Conservation (phyloP, 2,888 invertebrate species). For the Coelopa pilipes region DNA sequence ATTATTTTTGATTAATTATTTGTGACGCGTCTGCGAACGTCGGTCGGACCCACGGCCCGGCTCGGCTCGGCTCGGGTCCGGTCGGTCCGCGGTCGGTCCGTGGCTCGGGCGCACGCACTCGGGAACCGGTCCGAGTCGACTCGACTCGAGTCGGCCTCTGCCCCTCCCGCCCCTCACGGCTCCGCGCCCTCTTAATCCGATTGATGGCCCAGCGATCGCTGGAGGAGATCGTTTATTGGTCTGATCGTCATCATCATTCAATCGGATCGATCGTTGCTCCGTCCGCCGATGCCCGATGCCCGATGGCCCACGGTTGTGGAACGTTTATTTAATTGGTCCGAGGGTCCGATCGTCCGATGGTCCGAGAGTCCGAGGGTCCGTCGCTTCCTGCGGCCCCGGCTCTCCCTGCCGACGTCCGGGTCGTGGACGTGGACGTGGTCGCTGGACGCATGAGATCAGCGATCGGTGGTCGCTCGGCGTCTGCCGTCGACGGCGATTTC, state of each 20-base stretch:
- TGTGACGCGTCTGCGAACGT: slow-evolving; percentile 57
- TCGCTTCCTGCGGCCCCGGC: no score
- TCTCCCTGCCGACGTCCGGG: no score
- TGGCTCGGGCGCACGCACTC: neutral
- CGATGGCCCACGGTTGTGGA: neutral
- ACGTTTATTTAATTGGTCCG: neutral
- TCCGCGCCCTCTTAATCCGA: neutral
- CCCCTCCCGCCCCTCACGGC: no score
- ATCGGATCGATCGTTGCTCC: neutral
- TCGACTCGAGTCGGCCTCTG: neutral
- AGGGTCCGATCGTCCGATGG: no score
- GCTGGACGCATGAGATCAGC: no score
- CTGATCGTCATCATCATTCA: neutral
- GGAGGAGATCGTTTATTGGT: neutral
- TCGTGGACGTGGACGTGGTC: no score
- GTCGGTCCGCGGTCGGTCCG: neutral
- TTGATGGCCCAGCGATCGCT: neutral
- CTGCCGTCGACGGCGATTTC: no score
- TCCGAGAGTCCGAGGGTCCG: no score
- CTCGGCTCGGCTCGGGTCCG: neutral
- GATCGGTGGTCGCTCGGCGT: no score
- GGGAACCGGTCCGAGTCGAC: neutral
- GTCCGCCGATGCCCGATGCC: neutral
- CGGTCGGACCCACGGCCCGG: neutral
- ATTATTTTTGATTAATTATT: slow-evolving; percentile 66